These are phyloP conservation scores for Callinectes sapidus DNA, from an alignment of 2,888 invertebrate genomes.

Conservation along the genomic window DNA sequence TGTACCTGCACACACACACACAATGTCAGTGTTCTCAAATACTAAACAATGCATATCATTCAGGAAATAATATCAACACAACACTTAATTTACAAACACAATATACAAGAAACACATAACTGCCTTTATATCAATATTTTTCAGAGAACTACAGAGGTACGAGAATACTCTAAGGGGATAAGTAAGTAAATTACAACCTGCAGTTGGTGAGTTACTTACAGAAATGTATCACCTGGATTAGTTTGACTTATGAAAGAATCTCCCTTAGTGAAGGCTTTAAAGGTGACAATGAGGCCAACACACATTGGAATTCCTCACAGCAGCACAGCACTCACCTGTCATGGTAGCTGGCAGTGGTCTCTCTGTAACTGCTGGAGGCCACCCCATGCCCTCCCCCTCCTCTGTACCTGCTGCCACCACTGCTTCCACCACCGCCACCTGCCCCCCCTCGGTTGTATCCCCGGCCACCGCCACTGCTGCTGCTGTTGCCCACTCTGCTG, in stretches of 20 bases:
- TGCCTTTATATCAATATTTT: too few relatives aligned
- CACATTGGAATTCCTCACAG: too few relatives aligned
- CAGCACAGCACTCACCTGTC: slow-evolving; percentile 41
- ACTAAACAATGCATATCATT: neutral
- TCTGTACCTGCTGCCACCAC: slow-evolving; percentile 25
- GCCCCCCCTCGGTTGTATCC: slow-evolving; percentile 2
- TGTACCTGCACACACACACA: slow-evolving; percentile 44
- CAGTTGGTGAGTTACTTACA: too few relatives aligned
- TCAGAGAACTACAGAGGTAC: neutral
- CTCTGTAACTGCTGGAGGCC: slow-evolving; percentile 45
- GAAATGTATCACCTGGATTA: too few relatives aligned
- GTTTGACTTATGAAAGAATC: too few relatives aligned
- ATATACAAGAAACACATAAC: too few relatives aligned
- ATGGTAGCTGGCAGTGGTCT: slow-evolving; percentile 47
- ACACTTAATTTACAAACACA: neutral
- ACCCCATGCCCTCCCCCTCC: slow-evolving; percentile 40
- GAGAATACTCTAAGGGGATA: too few relatives aligned
- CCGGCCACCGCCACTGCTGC: slow-evolving; percentile 35
- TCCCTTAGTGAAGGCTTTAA: too few relatives aligned
- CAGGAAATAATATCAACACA: neutral
- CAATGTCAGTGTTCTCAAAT: neutral
- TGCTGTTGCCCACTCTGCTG: neutral
- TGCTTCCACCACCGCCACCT: slow-evolving; percentile 20
- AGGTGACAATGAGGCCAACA: too few relatives aligned
- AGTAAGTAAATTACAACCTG: too few relatives aligned